Percentiles rank a stretch among this genome's conserved stretches.
Conservation (phyloP, 2,888 invertebrate species). For the Muscina levida region DNA sequence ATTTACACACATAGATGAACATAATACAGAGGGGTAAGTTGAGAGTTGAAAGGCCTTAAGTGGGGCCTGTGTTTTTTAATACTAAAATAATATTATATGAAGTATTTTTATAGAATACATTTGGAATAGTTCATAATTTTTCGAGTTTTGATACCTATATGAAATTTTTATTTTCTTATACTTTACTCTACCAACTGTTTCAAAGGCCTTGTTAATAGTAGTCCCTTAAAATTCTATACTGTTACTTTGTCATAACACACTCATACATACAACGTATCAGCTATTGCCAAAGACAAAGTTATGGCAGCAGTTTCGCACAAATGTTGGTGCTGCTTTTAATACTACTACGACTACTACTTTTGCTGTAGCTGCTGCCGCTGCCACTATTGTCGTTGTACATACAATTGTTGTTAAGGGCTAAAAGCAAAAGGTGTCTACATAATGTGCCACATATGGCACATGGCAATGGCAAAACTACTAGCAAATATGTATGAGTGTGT, state of each 20-base stretch:
- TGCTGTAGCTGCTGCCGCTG: not conserved
- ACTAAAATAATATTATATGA: too few relatives aligned
- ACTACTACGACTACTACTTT: not conserved
- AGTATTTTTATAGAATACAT: too few relatives aligned
- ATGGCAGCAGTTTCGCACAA: constrained; percentile 46
- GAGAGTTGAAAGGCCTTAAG: too few relatives aligned
- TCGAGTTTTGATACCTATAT: too few relatives aligned
- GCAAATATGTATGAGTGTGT: not conserved
- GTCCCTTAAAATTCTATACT: too few relatives aligned
- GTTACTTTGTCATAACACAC: not conserved
- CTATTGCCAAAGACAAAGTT: constrained; percentile 59
- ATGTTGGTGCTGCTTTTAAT: not conserved
- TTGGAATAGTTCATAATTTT: too few relatives aligned
- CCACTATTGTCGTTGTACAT: not conserved
- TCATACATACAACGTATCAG: constrained; percentile 5
- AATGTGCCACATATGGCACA: constrained; percentile 62
- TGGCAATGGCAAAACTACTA: constrained; percentile 42
- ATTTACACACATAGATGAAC: constrained; percentile 27
- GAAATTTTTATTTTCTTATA: too few relatives aligned
- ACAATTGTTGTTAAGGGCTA: constrained; percentile 34
- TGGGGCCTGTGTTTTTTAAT: too few relatives aligned
- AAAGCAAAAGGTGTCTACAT: constrained; percentile 61
- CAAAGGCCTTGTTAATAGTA: too few relatives aligned
- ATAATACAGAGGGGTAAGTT: too few relatives aligned
- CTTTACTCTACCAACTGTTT: too few relatives aligned